phyloP scores from a whole-genome alignment of 2,797 vertebrate species.

The Pangasius macronema region DNA sequence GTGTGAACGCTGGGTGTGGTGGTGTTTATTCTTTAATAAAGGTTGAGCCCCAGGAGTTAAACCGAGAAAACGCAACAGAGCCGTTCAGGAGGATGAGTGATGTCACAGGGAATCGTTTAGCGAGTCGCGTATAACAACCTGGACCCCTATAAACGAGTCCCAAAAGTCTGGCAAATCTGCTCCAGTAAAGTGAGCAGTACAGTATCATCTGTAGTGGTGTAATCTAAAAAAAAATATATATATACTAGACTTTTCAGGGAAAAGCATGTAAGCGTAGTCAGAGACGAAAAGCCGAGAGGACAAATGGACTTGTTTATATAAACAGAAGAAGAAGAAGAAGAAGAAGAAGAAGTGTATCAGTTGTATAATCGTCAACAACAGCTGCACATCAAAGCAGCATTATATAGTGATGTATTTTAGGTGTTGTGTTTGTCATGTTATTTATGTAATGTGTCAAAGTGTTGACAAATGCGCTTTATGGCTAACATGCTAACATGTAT shows the following conservation, averaged over 20 bases:
- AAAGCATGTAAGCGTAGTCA: not conserved
- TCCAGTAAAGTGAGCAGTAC: too few relatives aligned
- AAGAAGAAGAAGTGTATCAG: not conserved
- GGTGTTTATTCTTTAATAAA: constrained; percentile 61
- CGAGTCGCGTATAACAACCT: too few relatives aligned
- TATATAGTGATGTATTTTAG: too few relatives aligned
- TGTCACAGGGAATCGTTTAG: not conserved
- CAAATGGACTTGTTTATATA: not conserved
- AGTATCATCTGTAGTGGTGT: too few relatives aligned
- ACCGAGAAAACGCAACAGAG: not conserved
- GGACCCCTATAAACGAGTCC: too few relatives aligned
- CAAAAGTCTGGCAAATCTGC: too few relatives aligned
- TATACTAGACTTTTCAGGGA: not conserved
- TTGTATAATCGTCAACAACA: not conserved
- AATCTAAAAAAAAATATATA: not conserved
- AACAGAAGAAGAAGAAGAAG: not conserved
- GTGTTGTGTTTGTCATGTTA: not conserved
- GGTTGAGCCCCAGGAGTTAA: constrained; percentile 42
- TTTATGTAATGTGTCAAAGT: not conserved
- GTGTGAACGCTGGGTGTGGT: constrained; percentile 57
- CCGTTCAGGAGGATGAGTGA: not conserved
- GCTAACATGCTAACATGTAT: too few relatives aligned
- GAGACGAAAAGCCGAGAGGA: not conserved
- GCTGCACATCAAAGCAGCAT: not conserved
- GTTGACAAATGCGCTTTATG: too few relatives aligned